Percentiles rank a stretch among this genome's conserved stretches.
Evolutionary conservation across 1,140 invertebrate species (phyloP).

Genomic region (Hylyphantes graminicola): DNA sequence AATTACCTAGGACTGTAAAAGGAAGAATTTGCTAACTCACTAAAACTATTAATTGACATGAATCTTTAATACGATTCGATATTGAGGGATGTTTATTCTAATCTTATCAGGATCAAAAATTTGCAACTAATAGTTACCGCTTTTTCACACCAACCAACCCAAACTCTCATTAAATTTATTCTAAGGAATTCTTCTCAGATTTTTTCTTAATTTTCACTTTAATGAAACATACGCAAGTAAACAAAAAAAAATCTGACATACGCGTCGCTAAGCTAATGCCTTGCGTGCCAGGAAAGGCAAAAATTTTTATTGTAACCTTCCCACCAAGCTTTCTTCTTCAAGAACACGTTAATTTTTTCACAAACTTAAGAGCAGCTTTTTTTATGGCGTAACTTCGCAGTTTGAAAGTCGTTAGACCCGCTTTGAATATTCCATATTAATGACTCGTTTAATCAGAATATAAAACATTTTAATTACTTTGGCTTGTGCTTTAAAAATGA

Average conservation of each 20-base stretch:
- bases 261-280: conserved; percentile 49
- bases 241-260: conserved; percentile 39
- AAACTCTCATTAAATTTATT: too few relatives aligned
- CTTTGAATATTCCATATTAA: conserved; percentile 60
- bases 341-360: neutral
- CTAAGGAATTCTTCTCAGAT: too few relatives aligned
- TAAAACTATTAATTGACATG: too few relatives aligned
- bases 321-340: conserved; percentile 1
- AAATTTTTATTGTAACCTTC: conserved; percentile 57
- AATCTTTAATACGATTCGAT: too few relatives aligned
- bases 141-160: too few relatives aligned
- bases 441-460: conserved; percentile 59
- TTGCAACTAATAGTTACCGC: too few relatives aligned
- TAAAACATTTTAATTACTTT: conserved; percentile 61
- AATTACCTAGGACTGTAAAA: too few relatives aligned
- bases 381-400: neutral
- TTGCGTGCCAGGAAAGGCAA: conserved; percentile 36
- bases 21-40: too few relatives aligned
- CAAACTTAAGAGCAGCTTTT: neutral
- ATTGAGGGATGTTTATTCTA: too few relatives aligned
- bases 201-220: conserved; percentile 53
- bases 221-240: conserved; percentile 40
- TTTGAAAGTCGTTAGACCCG: neutral
- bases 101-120: too few relatives aligned
- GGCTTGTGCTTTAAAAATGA: conserved; percentile 57